phyloP scores from a whole-genome alignment of 2,113 vertebrate genomes.

The Sturnus vulgaris region DNA sequence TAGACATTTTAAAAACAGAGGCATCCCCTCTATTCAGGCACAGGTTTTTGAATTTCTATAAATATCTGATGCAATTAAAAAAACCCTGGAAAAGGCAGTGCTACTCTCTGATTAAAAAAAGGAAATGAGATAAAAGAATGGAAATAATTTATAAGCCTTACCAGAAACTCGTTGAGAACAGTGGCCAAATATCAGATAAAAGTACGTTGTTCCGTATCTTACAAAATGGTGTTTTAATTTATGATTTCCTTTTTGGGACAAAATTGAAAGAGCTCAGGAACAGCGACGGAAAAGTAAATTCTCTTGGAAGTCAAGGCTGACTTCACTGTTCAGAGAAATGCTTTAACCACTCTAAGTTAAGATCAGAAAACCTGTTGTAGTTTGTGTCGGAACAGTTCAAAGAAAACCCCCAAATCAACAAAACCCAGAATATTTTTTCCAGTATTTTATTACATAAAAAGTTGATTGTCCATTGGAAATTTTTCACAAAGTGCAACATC shows the following conservation, averaged over 20 bases:
- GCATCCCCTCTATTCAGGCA: not conserved
- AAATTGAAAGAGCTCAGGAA: not conserved
- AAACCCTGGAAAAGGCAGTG: not conserved
- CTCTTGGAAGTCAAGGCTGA: not conserved
- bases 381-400: not conserved
- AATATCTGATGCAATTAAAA: accelerated
- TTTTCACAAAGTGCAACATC: not conserved
- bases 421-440: not conserved
- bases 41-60: not conserved
- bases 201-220: not conserved
- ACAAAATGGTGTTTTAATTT: not conserved
- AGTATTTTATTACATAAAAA: slow-evolving; percentile 24
- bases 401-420: not conserved
- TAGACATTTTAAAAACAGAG: not conserved
- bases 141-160: not conserved
- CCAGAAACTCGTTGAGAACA: not conserved
- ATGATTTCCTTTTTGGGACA: not conserved
- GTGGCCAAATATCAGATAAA: not conserved
- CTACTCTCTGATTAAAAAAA: not conserved
- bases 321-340: not conserved
- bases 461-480: slow-evolving; percentile 22
- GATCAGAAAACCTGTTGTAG: not conserved
- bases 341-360: not conserved
- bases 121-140: not conserved
- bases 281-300: not conserved